Conservation (phyloP, 2,797 vertebrate genomes). For the Threskiornis aethiopicus region DNA sequence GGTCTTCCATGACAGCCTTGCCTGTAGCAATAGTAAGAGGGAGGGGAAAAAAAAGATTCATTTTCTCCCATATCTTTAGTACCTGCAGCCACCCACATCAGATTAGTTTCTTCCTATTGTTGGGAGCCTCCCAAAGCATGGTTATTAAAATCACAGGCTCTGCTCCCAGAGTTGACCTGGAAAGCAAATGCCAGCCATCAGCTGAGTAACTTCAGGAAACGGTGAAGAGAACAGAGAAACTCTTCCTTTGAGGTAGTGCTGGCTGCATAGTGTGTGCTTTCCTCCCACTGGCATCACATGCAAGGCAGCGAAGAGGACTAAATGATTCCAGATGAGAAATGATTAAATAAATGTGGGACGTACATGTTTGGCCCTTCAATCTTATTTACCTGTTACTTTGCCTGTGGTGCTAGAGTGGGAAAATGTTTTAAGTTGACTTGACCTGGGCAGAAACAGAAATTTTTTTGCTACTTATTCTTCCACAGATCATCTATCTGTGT, state of each 20-base stretch:
- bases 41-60: too few relatives aligned
- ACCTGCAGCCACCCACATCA: neutral
- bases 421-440: neutral
- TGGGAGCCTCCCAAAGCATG: neutral
- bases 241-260: neutral
- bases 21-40: neutral
- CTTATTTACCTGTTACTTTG: neutral
- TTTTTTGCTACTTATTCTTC: neutral
- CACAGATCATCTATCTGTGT: neutral
- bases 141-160: neutral
- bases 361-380: neutral
- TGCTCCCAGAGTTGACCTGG: neutral
- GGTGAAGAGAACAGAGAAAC: neutral
- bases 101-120: neutral
- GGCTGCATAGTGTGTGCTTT: rapidly evolving
- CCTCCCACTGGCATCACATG: neutral
- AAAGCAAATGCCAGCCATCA: neutral
- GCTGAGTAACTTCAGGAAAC: neutral
- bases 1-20: neutral
- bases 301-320: neutral
- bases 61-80: neutral
- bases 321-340: neutral
- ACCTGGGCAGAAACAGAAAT: neutral
- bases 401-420: neutral
- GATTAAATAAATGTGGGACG: neutral